Evolutionary conservation across 2,888 invertebrate species (phyloP), one percentile per base, ranked within the genome.

Genomic region (Venusia cambrica): DNA sequence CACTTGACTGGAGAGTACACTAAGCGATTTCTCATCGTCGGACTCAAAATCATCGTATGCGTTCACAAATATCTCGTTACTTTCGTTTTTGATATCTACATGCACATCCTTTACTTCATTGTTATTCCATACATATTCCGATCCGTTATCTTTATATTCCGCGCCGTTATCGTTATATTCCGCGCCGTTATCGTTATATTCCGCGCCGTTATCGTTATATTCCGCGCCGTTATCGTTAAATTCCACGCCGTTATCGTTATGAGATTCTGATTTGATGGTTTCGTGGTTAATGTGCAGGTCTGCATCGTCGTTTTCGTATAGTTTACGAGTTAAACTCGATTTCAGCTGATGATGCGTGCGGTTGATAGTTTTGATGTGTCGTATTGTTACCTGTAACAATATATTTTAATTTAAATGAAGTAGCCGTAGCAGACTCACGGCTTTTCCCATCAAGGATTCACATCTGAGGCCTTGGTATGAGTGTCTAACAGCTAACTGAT

Each of bases 401-500:
- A n/a, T 21, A 65, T 77, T 70, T n/a, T n/a, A n/a, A n/a, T n/a
- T n/a, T n/a, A n/a, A n/a, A n/a, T n/a, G n/a, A n/a, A n/a, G n/a
- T n/a, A n/a, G n/a, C n/a, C n/a, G n/a, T n/a, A n/a, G n/a, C n/a
- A n/a, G n/a, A n/a, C n/a, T n/a, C n/a, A n/a, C n/a, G n/a, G n/a
- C n/a, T n/a, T n/a, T n/a, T n/a, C n/a, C n/a, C n/a, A n/a, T n/a
- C n/a, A n/a, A n/a, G n/a, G n/a, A n/a, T n/a, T n/a, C 5, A 83
- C 81, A 5, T 68, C 27, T 35, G 1, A 72, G 56, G 10, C 57
- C 62, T 1, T 51, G 48, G 9, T 8, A 0, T 73, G 14, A 0
- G 76, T 36, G 2, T 76, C 68, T 6, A 63, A n/a, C 54, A 84
- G 46, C n/a, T n/a, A n/a, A n/a, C n/a, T n/a, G n/a, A n/a, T n/a